Percentiles rank a stretch among this genome's conserved stretches.
phyloP scores from a whole-genome alignment of 2,888 invertebrate species.

The Cryptophagus acutangulus region DNA sequence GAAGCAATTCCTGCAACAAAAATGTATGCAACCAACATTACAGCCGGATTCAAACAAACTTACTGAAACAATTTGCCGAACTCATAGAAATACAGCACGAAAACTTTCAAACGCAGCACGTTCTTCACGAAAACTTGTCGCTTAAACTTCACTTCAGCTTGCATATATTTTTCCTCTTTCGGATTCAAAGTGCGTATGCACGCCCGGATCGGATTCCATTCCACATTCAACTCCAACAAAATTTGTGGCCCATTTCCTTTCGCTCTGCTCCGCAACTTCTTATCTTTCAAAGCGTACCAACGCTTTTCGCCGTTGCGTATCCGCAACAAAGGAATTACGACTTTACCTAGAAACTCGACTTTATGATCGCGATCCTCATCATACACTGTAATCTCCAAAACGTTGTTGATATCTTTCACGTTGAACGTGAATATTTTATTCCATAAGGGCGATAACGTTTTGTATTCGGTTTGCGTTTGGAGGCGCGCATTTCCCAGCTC shows the following conservation, averaged over 20 bases:
- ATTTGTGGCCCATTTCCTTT: slow-evolving; percentile 91
- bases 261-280: slow-evolving; percentile 82
- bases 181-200: slow-evolving; percentile 91
- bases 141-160: slow-evolving; percentile 92
- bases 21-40: slow-evolving; percentile 6
- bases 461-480: slow-evolving; percentile 98
- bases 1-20: slow-evolving; percentile 75
- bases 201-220: slow-evolving; percentile 93
- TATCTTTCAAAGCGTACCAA: slow-evolving; percentile 96
- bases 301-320: slow-evolving; percentile 86
- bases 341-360: slow-evolving; percentile 86
- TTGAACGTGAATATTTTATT: slow-evolving; percentile 98
- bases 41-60: slow-evolving; percentile 45
- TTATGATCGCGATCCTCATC: slow-evolving; percentile 98
- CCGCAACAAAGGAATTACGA: slow-evolving; percentile 54
- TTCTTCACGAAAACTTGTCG: slow-evolving; percentile 90
- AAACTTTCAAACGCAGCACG: slow-evolving; percentile 84
- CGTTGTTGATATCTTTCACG: slow-evolving; percentile 92
- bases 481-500: slow-evolving; percentile 91
- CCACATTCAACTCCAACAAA: slow-evolving; percentile 81
- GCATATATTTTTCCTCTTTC: slow-evolving; percentile 91
- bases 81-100: slow-evolving; percentile 85
- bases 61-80: slow-evolving; percentile 87
- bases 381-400: slow-evolving; percentile 91
- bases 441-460: slow-evolving; percentile 94